Percentiles rank a stretch among this genome's conserved stretches.
Conservation (phyloP, 2,797 vertebrate species). For the Strix occidentalis region DNA sequence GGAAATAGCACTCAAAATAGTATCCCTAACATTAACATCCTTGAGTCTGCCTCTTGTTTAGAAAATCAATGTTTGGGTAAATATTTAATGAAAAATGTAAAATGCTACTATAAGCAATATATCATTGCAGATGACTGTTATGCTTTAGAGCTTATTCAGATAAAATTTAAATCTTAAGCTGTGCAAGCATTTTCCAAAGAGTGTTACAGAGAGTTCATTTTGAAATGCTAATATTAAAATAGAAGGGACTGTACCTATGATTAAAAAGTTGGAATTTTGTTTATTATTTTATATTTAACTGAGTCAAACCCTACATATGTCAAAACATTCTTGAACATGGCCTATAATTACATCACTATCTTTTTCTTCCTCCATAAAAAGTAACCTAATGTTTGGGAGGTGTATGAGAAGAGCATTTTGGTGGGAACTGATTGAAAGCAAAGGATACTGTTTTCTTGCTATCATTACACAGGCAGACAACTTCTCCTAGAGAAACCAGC, state of each 20-base stretch:
- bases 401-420: not conserved
- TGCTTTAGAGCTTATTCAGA: not conserved
- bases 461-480: not conserved
- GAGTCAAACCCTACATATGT: not conserved
- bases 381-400: not conserved
- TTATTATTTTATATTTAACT: not conserved
- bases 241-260: not conserved
- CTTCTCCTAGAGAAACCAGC: not conserved
- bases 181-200: not conserved
- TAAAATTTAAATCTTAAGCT: not conserved
- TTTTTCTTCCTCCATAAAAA: not conserved
- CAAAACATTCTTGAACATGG: not conserved
- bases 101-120: not conserved
- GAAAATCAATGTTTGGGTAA: not conserved
- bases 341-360: not conserved
- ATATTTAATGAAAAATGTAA: not conserved
- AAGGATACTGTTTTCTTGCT: not conserved
- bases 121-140: not conserved
- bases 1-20: not conserved
- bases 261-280: not conserved
- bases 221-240: not conserved
- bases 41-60: not conserved
- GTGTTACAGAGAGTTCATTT: not conserved
- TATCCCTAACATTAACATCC: not conserved
- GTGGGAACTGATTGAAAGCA: not conserved